Evolutionary conservation across 1,140 invertebrate genomes (phyloP).

Genomic region (Saccostrea cuccullata): DNA sequence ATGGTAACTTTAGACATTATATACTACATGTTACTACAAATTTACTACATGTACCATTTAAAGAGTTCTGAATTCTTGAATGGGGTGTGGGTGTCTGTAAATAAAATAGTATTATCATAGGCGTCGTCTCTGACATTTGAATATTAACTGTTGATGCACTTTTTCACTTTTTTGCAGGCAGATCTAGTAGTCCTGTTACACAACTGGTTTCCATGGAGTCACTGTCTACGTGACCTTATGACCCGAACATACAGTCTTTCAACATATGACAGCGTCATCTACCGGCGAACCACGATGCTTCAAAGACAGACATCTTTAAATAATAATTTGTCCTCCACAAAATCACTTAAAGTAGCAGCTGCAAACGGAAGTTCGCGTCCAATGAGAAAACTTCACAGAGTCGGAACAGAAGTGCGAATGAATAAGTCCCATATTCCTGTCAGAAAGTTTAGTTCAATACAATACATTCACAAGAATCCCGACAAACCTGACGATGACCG

Average conservation of each 20-base stretch:
- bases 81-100: too few relatives aligned
- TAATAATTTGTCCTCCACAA: background rate
- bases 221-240: conserved; percentile 54
- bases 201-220: conserved; percentile 57
- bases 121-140: background rate
- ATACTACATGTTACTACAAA: too few relatives aligned
- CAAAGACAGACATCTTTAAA: background rate
- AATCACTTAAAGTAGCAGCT: conserved; percentile 9
- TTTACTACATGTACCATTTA: too few relatives aligned
- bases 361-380: conserved; percentile 16
- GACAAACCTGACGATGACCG: background rate
- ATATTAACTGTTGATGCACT: background rate
- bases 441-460: conserved; percentile 23
- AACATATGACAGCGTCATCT: conserved; percentile 52
- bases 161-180: conserved; percentile 48
- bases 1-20: too few relatives aligned
- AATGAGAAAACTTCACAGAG: background rate
- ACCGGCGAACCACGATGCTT: conserved; percentile 31
- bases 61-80: too few relatives aligned
- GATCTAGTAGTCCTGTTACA: conserved; percentile 56
- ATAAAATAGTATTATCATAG: too few relatives aligned
- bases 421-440: conserved; percentile 12
- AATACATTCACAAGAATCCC: background rate
- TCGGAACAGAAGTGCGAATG: conserved; percentile 28
- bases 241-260: conserved; percentile 49